A percentile compares a stretch with the other conserved stretches of the same genome.
Evolutionary conservation across 2,113 vertebrate species (phyloP).

Genomic region (Percina caprodes): DNA sequence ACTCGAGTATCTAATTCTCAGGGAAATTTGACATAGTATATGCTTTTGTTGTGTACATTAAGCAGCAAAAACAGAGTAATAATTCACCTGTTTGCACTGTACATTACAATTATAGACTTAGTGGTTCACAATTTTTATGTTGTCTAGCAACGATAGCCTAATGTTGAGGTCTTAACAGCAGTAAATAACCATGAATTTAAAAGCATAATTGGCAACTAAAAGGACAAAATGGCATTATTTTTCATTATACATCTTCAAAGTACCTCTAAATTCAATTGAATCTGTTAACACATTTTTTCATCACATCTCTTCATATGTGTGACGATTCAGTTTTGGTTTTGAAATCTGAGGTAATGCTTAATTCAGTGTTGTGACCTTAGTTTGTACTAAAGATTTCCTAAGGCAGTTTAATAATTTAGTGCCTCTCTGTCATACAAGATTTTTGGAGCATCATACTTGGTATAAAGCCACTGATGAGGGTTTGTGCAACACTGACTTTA

Average conservation of each 20-base stretch:
- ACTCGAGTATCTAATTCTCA: conserved; percentile 6
- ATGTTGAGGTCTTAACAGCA: no score
- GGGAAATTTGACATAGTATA: not conserved
- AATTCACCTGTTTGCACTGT: not conserved
- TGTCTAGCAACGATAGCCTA: not conserved
- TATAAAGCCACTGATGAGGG: not conserved
- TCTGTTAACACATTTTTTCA: not conserved
- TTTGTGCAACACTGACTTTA: not conserved
- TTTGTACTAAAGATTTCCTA: not conserved
- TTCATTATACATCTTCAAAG: not conserved
- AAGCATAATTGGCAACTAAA: not conserved
- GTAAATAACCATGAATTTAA: not conserved
- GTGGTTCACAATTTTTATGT: not conserved
- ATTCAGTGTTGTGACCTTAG: not conserved
- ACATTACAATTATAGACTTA: not conserved
- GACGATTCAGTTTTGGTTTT: not conserved
- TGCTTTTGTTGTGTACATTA: not conserved
- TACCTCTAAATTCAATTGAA: not conserved
- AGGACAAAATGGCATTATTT: not conserved
- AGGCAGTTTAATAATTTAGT: not conserved
- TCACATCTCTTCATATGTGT: not conserved
- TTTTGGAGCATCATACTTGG: not conserved
- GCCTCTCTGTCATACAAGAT: not conserved
- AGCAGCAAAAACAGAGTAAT: not conserved
- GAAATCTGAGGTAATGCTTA: not conserved